Conservation (phyloP, 2,888 invertebrate species). For the Gastracanthus pulcherrimus region DNA sequence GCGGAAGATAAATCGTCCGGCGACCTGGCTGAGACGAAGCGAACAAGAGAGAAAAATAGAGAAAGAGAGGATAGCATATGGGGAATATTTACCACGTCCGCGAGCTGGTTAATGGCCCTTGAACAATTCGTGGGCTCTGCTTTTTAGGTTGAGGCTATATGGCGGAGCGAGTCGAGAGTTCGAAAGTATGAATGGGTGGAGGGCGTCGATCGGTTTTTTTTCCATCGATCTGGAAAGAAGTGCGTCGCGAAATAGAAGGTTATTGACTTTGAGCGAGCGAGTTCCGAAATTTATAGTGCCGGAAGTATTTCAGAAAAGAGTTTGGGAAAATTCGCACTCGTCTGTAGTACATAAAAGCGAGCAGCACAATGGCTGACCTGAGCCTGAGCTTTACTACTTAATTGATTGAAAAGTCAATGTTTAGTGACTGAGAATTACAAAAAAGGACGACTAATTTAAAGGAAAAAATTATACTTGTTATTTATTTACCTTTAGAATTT, state of each 20-base stretch:
- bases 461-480: too few relatives aligned
- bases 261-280: neutral
- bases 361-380: too few relatives aligned
- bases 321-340: neutral
- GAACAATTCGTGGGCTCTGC: conserved; percentile 1
- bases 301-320: neutral
- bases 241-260: neutral
- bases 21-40: neutral
- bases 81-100: conserved; percentile 8
- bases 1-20: conserved; percentile 16
- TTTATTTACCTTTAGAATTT: too few relatives aligned
- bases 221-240: neutral
- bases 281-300: neutral
- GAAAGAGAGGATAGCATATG: neutral
- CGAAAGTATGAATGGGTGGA: neutral
- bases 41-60: neutral
- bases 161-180: neutral
- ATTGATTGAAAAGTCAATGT: too few relatives aligned
- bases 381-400: too few relatives aligned
- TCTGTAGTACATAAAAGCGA: too few relatives aligned
- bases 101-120: conserved; percentile 28
- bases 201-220: neutral
- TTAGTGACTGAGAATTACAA: too few relatives aligned
- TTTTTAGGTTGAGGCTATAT: neutral
- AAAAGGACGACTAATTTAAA: too few relatives aligned